phyloP scores from a whole-genome alignment of 2,888 invertebrate species.

The Agrilus mali region DNA sequence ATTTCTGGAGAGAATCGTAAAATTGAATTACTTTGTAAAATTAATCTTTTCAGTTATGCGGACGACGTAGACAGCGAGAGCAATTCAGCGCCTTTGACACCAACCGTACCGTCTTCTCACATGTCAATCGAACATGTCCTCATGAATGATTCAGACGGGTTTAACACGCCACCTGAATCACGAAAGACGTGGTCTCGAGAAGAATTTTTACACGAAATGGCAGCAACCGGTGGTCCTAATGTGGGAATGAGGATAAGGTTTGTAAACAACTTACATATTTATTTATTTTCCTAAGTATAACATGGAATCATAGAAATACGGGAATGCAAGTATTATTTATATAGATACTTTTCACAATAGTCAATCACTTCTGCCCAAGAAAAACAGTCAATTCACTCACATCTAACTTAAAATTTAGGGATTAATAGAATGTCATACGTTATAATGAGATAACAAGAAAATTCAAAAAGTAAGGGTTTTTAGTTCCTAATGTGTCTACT shows the following conservation, averaged over 20 bases:
- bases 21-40: neutral
- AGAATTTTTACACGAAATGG: conserved; percentile 59
- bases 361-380: too few species aligned
- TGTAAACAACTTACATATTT: neutral
- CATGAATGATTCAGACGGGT: conserved; percentile 13
- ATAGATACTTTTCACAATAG: too few species aligned
- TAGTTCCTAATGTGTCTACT: too few species aligned
- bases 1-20: neutral
- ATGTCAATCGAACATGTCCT: conserved; percentile 15
- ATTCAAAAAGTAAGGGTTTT: too few species aligned
- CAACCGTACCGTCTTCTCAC: conserved; percentile 23
- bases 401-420: too few species aligned
- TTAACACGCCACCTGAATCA: conserved; percentile 24
- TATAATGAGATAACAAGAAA: too few species aligned
- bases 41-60: conserved; percentile 22
- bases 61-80: conserved; percentile 37
- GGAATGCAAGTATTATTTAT: too few species aligned
- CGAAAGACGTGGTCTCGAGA: conserved; percentile 60
- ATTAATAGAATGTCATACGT: too few species aligned
- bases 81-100: conserved; percentile 32
- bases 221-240: conserved; percentile 56
- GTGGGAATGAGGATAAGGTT: conserved; percentile 34
- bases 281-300: neutral
- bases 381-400: too few species aligned
- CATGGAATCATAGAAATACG: too few species aligned